These are phyloP conservation scores for Platycercus adscitus DNA, from an alignment of 2,113 vertebrate species.

Conservation along the genomic window DNA sequence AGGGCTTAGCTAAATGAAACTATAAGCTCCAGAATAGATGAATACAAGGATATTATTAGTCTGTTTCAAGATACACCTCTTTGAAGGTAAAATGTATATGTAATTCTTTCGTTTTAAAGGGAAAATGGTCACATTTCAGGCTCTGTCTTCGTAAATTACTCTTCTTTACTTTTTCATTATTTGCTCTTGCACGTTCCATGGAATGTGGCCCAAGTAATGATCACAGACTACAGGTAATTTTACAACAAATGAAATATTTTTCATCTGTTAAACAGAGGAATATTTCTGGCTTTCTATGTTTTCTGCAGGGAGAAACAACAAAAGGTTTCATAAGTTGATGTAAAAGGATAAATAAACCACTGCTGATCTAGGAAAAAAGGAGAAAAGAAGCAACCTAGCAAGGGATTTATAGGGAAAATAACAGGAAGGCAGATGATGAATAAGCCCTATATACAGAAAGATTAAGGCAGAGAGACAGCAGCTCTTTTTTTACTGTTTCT, in stretches of 20 bases:
- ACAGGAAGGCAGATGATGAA: background rate
- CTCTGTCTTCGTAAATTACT: background rate
- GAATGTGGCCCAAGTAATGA: background rate
- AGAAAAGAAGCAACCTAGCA: background rate
- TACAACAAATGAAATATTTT: constrained; percentile 24
- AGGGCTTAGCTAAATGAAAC: background rate
- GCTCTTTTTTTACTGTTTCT: background rate
- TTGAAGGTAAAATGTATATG: background rate
- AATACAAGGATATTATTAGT: background rate
- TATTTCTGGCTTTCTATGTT: constrained; percentile 8
- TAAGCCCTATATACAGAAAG: background rate
- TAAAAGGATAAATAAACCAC: constrained; percentile 31
- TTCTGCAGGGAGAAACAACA: constrained; percentile 37
- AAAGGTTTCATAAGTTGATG: constrained; percentile 17
- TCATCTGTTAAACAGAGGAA: constrained; percentile 16
- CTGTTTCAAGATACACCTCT: background rate
- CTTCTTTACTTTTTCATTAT: background rate
- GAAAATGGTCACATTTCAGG: background rate
- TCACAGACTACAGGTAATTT: constrained; percentile 19
- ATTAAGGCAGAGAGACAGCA: background rate
- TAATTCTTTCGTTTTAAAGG: background rate
- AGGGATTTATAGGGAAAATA: constrained; percentile 2
- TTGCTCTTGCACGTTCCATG: background rate
- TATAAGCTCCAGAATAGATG: background rate
- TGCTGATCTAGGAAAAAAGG: constrained; percentile 7